Percentiles rank a stretch among this genome's conserved stretches.
Evolutionary conservation across 2,113 vertebrate genomes (phyloP).

Genomic region (Andinoacara biseriatus): DNA sequence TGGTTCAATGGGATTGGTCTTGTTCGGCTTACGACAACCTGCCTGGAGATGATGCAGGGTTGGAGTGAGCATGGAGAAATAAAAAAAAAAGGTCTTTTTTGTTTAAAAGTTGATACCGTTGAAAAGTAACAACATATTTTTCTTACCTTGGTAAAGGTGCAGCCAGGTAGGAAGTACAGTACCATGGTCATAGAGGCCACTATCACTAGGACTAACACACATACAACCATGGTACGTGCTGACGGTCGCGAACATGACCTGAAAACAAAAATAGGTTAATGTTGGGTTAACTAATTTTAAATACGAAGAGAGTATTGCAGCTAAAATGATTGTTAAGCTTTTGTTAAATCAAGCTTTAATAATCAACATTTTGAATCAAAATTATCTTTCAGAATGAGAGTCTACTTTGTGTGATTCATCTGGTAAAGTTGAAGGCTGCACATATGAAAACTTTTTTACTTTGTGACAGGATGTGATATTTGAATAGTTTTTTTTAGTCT

Average conservation of each 20-base stretch:
- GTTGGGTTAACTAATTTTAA: not conserved
- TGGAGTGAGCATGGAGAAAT: not conserved
- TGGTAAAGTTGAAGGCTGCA: not conserved
- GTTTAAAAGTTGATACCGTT: not conserved
- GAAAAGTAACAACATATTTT: not conserved
- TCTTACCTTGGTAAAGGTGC: constrained; percentile 91
- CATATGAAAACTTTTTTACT: not conserved
- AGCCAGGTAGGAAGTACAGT: constrained; percentile 90
- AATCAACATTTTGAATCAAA: not conserved
- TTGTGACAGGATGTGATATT: not conserved
- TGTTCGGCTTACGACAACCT: constrained; percentile 86
- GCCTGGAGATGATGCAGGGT: constrained; percentile 48
- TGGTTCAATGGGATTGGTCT: constrained; percentile 72
- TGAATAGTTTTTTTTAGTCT: not conserved
- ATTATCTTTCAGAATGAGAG: not conserved
- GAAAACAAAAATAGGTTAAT: not conserved
- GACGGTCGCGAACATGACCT: constrained; percentile 85
- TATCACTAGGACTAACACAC: constrained; percentile 84
- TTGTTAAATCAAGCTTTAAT: not conserved
- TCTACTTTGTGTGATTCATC: not conserved
- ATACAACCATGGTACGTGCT: constrained; percentile 81
- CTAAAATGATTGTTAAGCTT: not conserved
- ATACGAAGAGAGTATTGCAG: not conserved
- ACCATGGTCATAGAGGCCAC: constrained; percentile 85
- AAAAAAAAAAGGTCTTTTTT: not conserved